Conservation (phyloP, 2,888 invertebrate genomes). For the Lithosia quadra region DNA sequence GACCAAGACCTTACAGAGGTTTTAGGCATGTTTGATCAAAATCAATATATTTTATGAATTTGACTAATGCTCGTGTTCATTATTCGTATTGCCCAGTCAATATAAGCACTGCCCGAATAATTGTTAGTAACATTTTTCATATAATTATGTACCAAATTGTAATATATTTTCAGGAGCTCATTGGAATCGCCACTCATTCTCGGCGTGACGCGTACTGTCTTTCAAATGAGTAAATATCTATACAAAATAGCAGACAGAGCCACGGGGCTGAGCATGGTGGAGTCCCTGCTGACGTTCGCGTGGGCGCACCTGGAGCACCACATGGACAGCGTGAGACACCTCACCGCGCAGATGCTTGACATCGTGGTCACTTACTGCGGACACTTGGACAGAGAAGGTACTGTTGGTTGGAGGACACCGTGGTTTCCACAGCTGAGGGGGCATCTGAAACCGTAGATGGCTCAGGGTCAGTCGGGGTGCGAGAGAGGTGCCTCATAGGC, state of each 20-base stretch:
- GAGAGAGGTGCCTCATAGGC: too few relatives aligned
- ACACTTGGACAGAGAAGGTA: constrained; percentile 65
- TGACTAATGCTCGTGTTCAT: too few relatives aligned
- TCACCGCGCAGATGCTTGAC: constrained; percentile 81
- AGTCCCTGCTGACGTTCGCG: constrained; percentile 71
- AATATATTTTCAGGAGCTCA: constrained; percentile 59
- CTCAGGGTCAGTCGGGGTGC: too few relatives aligned
- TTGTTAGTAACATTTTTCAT: neutral
- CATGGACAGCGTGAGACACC: constrained; percentile 89
- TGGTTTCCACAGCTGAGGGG: too few relatives aligned
- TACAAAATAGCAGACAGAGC: constrained; percentile 24
- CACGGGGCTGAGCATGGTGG: constrained; percentile 50
- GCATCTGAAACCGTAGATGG: too few relatives aligned
- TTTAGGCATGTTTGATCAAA: too few relatives aligned
- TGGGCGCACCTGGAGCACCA: constrained; percentile 88
- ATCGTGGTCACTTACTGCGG: constrained; percentile 65
- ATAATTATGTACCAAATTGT: neutral
- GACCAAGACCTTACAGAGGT: too few relatives aligned
- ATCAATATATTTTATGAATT: too few relatives aligned
- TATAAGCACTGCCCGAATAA: too few relatives aligned
- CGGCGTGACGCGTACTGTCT: constrained; percentile 67
- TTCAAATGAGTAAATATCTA: constrained; percentile 65
- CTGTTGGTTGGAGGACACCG: too few relatives aligned
- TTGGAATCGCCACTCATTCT: constrained; percentile 70
- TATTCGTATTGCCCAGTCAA: too few relatives aligned